Evolutionary conservation across 2,888 invertebrate genomes (phyloP), one percentile per base, ranked within the genome.

Genomic region (Tachystola acroxantha): DNA sequence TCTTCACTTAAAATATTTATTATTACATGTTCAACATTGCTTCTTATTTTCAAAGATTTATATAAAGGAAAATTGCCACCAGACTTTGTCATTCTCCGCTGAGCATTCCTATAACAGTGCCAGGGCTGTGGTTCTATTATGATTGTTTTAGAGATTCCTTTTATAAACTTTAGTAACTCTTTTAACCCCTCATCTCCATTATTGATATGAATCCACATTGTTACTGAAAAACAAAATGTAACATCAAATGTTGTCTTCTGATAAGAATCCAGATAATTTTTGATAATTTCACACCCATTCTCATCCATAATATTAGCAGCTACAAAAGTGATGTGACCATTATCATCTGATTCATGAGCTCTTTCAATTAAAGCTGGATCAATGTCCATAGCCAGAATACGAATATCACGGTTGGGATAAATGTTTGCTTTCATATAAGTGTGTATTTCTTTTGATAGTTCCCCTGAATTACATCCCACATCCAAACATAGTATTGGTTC

Each of bases 201-300:
- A 69, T 96, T 96, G 13, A 96, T 68, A 74, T 96, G 96, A 57
- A 96, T 94, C 96, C 96, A 96, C 95, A 96, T 95, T 10, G 95
- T 94, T 19, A 95, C 89, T 6, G 96, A 95, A 65, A 96, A 95
- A 64, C 94, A 93, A 68, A 94, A 94, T 32, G 90, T 87, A 2
- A 90, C 81, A 75, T 93, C 91, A 78, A 94, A 95, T 41, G 67
- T 81, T 0, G 55, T 32, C 32, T 75, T 85, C 1, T 77, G 55
- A 43, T 76, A 50, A 1, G 45, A 47, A 19, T 58, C 40, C 34
- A 94, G 72, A 67, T 88, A 91, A 0, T 70, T 47, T 6, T 69
- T 48, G n/a, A 92, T 62, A 2, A 62, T 35, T 22, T 52, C 40
- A 22, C 72, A 63, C 1, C 85, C 69, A 20, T 40, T 53, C 1